Base-by-base conservation (phyloP, 2,797 vertebrate species). In the Enteromius anoplus region DNA sequence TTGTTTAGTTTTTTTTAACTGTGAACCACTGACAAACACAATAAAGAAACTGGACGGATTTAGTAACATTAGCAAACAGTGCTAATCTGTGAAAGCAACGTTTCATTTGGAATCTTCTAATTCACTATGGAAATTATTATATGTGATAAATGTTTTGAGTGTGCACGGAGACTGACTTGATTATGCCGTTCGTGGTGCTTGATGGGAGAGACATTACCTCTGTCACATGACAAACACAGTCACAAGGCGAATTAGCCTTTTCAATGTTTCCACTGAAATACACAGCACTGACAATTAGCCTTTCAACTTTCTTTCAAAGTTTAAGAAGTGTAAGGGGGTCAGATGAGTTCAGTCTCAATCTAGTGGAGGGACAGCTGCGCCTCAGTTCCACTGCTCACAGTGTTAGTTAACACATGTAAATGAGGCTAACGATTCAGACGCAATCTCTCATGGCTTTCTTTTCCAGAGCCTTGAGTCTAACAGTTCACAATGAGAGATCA, bases 391-490 rank as follows among this genome's bases (percentile, higher is more conserved):
- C 84, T 49, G 85, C 89, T 90, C 90, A 82, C 89, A 86, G 89
- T 71, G 66, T 89, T 88, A 90, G 90, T 93, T 93, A 92, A 93
- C 93, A 94, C 93, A 95, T 95, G 94, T 92, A 94, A 95, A 95
- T 95, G 92, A 93, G 86, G 79, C 84, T 88, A 90, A 89, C 84
- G 78, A 85, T 89, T 26, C 86, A 76, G 85, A 88, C 88, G 90
- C 89, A 89, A 87, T 87, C 88, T 91, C 91, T 92, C 89, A 89
- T 88, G 91, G 88, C 82, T 88, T 90, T 90, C 89, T 85, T 62
- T 73, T 90, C 86, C 86, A 68, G 55, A 58, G 12, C 78, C 37
- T 71, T 17, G 47, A 89, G 84, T 84, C 84, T 89, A 89, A 72
- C 75, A 81, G 87, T 84, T 87, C 65, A 51, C 89, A 89, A 85